phyloP scores from a whole-genome alignment of 2,797 vertebrate genomes.

The Mormyrus proboscirostris region DNA sequence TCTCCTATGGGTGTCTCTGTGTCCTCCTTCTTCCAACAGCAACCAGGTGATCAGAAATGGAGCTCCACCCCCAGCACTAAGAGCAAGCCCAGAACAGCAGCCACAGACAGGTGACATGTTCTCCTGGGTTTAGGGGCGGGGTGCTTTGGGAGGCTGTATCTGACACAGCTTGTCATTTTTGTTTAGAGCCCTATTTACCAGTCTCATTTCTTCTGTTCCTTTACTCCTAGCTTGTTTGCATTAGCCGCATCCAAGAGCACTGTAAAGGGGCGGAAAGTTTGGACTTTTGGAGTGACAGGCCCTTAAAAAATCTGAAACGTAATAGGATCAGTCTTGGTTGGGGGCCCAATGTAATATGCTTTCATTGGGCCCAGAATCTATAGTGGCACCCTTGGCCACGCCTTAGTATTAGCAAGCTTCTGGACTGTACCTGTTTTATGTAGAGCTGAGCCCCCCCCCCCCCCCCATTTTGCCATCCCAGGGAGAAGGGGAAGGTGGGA shows the following conservation, averaged over 20 bases:
- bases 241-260: background rate
- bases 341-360: background rate
- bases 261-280: background rate
- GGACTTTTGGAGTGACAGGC: background rate
- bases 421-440: background rate
- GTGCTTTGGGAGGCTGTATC: background rate
- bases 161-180: background rate
- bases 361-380: background rate
- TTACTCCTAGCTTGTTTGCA: background rate
- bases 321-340: background rate
- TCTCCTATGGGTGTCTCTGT: background rate
- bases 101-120: slow-evolving; percentile 44
- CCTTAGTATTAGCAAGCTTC: background rate
- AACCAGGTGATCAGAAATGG: slow-evolving; percentile 31
- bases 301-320: background rate
- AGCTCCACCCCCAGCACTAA: slow-evolving; percentile 34
- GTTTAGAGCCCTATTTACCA: background rate
- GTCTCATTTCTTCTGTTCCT: background rate
- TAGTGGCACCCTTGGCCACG: background rate
- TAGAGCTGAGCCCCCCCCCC: background rate
- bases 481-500: slow-evolving; percentile 42
- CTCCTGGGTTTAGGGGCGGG: background rate
- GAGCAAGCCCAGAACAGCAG: slow-evolving; percentile 41
- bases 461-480: slow-evolving; percentile 21
- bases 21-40: slow-evolving; percentile 30